phyloP scores from a whole-genome alignment of 2,888 invertebrate genomes.

The Mayetiola destructor region DNA sequence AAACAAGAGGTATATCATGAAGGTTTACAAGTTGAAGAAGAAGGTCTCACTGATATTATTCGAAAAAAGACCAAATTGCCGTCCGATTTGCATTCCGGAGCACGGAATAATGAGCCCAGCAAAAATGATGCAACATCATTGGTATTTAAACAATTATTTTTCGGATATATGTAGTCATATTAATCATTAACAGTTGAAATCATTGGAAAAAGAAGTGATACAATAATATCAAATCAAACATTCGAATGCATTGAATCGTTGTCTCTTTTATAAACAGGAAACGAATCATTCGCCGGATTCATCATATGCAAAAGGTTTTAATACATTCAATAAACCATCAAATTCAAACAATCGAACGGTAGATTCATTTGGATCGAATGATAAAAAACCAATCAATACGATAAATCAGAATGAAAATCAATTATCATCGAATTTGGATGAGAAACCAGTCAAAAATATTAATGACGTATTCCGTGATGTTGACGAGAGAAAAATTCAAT shows the following conservation, averaged over 20 bases:
- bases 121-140: slow-evolving; percentile 23
- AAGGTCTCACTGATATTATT: slow-evolving; percentile 59
- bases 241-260: no score
- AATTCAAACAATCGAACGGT: neutral
- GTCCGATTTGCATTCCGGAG: slow-evolving; percentile 27
- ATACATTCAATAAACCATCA: neutral
- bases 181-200: neutral
- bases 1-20: slow-evolving; percentile 68
- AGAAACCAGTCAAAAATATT: neutral
- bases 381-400: neutral
- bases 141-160: slow-evolving; percentile 21
- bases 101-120: slow-evolving; percentile 33
- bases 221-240: no score
- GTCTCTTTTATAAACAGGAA: neutral
- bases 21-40: slow-evolving; percentile 72
- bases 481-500: slow-evolving; percentile 34
- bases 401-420: neutral
- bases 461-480: slow-evolving; percentile 7
- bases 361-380: neutral
- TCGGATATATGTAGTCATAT: neutral
- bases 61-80: slow-evolving; percentile 56
- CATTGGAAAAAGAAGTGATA: no score
- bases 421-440: neutral
- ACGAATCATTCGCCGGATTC: neutral
- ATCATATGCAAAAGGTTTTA: neutral